A percentile compares a stretch with the other conserved stretches of the same genome.
Evolutionary conservation across 2,113 vertebrate genomes (phyloP).

Genomic region (Hippolais icterina): DNA sequence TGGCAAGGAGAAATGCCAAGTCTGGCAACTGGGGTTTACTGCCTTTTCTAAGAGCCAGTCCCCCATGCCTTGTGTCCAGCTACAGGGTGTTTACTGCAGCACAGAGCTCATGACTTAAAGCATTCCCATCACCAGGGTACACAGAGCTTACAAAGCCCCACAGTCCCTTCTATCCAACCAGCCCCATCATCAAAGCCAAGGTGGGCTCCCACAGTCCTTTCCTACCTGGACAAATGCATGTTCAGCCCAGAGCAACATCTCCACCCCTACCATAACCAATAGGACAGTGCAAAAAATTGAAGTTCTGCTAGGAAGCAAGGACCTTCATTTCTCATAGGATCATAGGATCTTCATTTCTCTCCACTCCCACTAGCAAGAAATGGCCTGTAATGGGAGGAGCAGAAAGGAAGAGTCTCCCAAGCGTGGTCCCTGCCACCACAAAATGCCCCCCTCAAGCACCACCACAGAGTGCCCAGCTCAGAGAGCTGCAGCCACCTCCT

Average conservation of each 20-base stretch:
- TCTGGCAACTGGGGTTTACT: background rate
- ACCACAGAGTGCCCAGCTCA: background rate
- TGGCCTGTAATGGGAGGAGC: fast-evolving
- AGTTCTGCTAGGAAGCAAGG: background rate
- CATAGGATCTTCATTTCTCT: background rate
- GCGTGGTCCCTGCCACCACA: fast-evolving
- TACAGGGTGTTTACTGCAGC: background rate
- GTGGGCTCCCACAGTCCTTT: background rate
- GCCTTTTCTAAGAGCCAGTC: background rate
- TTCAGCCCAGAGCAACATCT: background rate
- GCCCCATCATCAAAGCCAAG: background rate
- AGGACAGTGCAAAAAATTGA: background rate
- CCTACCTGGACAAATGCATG: background rate
- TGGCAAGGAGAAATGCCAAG: constrained; percentile 28
- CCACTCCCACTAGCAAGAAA: background rate
- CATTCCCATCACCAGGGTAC: background rate
- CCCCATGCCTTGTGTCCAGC: background rate
- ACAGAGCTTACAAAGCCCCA: background rate
- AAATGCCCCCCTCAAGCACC: background rate
- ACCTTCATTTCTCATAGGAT: background rate
- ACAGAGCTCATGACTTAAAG: background rate
- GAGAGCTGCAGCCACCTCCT: constrained; percentile 50
- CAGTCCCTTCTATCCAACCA: background rate
- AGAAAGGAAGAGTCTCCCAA: background rate
- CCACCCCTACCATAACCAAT: background rate